Base-by-base conservation (phyloP, 1,140 invertebrate genomes). In the silkworm (Bombyx mori) region DNA sequence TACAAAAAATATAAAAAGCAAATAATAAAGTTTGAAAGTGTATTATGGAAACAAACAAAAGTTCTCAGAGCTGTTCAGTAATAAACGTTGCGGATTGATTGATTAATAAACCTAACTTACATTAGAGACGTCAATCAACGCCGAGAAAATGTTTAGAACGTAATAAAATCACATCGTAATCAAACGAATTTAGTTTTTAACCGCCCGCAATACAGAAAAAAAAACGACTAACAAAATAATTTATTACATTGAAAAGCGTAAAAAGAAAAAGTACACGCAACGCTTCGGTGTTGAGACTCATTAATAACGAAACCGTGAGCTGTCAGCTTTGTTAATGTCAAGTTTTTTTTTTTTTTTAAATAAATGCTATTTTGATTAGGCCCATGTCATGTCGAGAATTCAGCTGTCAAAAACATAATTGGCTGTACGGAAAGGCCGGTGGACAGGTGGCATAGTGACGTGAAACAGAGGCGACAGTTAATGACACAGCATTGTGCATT, bases 321-420 rank as follows among this genome's bases (percentile, higher is more conserved):
- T 85, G 84, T 83, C 82, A 84, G 74, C 76, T 71, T 72, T 70
- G 76, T 76, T 84, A 78, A 84, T 77, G 74, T 73, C 69, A 73
- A 75, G 72, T 73, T 80, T 85, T 86, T 68, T 75, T 86, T 81
- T 81, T 68, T 75, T 86, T 81, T 81, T 18, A 18, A 77, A 85
- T 83, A 88, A 89, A 89, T 84, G 84, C 81, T 89, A 87, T 89
- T 88, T 88, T 89, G 88, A 89, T 89, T 88, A 88, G 85, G 79
- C 86, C 77, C 86, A 87, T 84, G 88, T 88, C 88, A 86, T 88
- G 85, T 89, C 71, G 75, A 78, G 84, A 88, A 88, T 86, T 88
- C 77, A 84, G 79, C 85, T 88, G 88, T 89, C 88, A 87, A 77
- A 83, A 82, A 68, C 77, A 77, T 88, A 88, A 89, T 89, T 88